Evolutionary conservation across 2,888 invertebrate genomes (phyloP).

Genomic region (Netelia inedita): DNA sequence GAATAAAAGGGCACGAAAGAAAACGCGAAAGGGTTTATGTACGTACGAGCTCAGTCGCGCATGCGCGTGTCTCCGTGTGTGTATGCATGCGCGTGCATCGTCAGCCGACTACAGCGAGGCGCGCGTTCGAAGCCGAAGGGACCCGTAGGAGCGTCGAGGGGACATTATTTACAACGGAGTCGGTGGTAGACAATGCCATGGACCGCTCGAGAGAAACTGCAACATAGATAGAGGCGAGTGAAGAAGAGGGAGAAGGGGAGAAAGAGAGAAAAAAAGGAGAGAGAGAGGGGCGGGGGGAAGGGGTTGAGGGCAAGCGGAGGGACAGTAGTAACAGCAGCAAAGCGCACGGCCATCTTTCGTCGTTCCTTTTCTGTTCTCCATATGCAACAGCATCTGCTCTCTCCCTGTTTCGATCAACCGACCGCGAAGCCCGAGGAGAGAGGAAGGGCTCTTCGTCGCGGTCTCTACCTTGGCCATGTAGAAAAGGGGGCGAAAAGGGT

Average conservation of each 20-base stretch:
- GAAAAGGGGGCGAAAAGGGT: slow-evolving; percentile 35
- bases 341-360: slow-evolving; percentile 80
- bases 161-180: slow-evolving; percentile 83
- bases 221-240: too few relatives aligned
- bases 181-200: slow-evolving; percentile 82
- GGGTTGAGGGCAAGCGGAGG: slow-evolving; percentile 7
- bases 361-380: slow-evolving; percentile 83
- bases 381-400: slow-evolving; percentile 83
- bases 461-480: slow-evolving; percentile 10
- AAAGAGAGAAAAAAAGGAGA: slow-evolving; percentile 50
- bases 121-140: neutral
- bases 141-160: slow-evolving; percentile 69
- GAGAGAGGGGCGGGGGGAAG: slow-evolving; percentile 18
- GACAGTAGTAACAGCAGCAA: slow-evolving; percentile 40
- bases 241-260: too few relatives aligned
- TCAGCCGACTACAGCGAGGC: too few relatives aligned
- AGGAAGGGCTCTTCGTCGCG: slow-evolving; percentile 20
- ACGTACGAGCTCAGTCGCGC: too few relatives aligned
- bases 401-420: slow-evolving; percentile 41
- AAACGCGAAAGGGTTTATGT: too few relatives aligned
- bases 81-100: too few relatives aligned
- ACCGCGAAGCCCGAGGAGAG: slow-evolving; percentile 9
- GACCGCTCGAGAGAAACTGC: slow-evolving; percentile 35
- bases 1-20: slow-evolving; percentile 10
- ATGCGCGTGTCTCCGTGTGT: too few relatives aligned